These are phyloP conservation scores for Danaus melanippus DNA, from an alignment of 1,140 invertebrate genomes.

Conservation along the genomic window DNA sequence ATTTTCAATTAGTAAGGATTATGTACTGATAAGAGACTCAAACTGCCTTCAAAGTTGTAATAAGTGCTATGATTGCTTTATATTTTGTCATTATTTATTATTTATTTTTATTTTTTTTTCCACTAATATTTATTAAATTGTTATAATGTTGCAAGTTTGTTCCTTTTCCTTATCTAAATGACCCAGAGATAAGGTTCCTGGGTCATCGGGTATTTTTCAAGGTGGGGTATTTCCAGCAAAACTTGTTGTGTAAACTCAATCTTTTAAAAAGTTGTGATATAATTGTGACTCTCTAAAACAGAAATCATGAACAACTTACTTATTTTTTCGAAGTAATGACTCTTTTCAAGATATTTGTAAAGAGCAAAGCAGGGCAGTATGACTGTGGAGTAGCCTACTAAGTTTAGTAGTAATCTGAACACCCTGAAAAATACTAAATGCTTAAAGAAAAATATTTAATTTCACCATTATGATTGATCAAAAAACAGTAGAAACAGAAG, in stretches of 20 bases:
- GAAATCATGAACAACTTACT: conserved; percentile 71
- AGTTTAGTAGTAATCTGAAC: conserved; percentile 82
- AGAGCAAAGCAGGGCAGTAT: conserved; percentile 89
- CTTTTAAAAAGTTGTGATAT: background rate
- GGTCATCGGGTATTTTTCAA: too few species aligned
- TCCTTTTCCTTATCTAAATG: too few species aligned
- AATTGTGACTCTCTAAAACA: background rate
- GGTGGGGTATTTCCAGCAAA: background rate
- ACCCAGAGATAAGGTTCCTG: too few species aligned
- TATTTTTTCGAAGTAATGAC: conserved; percentile 85
- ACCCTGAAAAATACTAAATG: conserved; percentile 76
- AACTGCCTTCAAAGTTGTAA: too few species aligned
- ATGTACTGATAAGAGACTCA: too few species aligned
- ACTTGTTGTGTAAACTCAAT: background rate
- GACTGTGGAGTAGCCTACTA: conserved; percentile 91
- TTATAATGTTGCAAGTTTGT: too few species aligned
- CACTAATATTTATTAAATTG: too few species aligned
- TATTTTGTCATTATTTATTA: too few species aligned
- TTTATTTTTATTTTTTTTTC: too few species aligned
- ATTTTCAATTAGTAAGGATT: too few species aligned
- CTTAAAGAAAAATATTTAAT: conserved; percentile 9
- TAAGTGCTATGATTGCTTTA: too few species aligned
- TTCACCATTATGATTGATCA: background rate
- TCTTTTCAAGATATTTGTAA: conserved; percentile 86
- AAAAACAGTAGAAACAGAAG: background rate